Evolutionary conservation across 2,888 invertebrate species (phyloP).

Genomic region (Tiliacea aurago): DNA sequence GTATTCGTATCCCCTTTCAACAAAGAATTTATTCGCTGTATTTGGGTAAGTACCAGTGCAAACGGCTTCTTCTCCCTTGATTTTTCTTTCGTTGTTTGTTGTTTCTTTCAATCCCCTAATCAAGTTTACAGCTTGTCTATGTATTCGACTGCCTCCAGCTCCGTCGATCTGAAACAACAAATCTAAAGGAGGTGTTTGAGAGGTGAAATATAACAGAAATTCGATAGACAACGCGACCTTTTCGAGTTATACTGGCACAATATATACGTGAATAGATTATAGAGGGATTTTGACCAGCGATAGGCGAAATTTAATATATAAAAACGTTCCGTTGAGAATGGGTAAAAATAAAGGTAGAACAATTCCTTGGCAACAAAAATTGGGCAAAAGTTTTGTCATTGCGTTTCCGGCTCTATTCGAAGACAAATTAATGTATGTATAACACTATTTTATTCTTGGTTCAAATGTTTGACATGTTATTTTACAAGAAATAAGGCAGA

Average conservation of each 20-base stretch:
- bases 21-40: constrained; percentile 75
- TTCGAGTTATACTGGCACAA: constrained; percentile 23
- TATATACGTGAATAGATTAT: constrained; percentile 37
- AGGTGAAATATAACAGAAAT: constrained; percentile 54
- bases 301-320: constrained; percentile 38
- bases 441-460: background rate
- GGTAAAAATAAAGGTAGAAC: constrained; percentile 19
- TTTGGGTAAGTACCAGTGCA: constrained; percentile 79
- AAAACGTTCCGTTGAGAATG: constrained; percentile 21
- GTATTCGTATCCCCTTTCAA: constrained; percentile 61
- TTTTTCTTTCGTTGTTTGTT: constrained; percentile 84
- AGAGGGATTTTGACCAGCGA: constrained; percentile 29
- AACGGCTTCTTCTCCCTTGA: constrained; percentile 80
- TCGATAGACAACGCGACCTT: constrained; percentile 44
- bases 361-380: constrained; percentile 11
- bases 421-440: background rate
- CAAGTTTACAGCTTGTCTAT: constrained; percentile 82
- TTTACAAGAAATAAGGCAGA: constrained; percentile 5
- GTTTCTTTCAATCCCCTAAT: constrained; percentile 84
- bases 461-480: background rate
- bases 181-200: constrained; percentile 45
- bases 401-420: background rate
- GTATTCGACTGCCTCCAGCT: constrained; percentile 74
- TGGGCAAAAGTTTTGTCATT: background rate
- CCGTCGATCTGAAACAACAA: constrained; percentile 67